Conservation (phyloP, 2,113 vertebrate genomes). For the Capreolus pygargus region DNA sequence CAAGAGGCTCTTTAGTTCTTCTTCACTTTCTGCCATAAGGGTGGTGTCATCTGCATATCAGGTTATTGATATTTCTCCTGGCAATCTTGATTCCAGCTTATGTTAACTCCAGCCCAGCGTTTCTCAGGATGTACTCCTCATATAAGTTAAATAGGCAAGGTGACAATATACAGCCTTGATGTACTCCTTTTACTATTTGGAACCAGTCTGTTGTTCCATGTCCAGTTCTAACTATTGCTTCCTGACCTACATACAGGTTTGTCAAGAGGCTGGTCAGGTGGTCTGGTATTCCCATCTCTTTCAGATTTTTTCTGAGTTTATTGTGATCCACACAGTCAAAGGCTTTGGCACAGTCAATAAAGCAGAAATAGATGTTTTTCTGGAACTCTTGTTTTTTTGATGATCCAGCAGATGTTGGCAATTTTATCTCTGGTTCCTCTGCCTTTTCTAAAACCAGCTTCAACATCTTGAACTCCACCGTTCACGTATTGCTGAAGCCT, state of each 20-base stretch:
- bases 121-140: neutral
- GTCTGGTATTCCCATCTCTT: neutral
- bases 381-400: no score
- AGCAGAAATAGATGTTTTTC: no score
- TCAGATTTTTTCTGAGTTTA: no score
- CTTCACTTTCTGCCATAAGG: neutral
- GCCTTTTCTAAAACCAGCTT: no score
- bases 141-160: neutral
- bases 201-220: neutral
- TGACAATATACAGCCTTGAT: neutral
- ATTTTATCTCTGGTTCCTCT: no score
- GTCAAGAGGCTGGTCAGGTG: neutral
- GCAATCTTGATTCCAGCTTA: neutral
- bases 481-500: no score
- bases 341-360: no score
- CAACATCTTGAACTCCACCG: no score
- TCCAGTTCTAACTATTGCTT: neutral
- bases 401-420: no score
- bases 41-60: neutral
- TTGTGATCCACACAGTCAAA: no score
- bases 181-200: neutral
- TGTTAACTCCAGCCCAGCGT: neutral
- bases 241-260: neutral
- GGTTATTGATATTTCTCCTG: neutral
- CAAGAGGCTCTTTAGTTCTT: neutral